Base-by-base conservation (phyloP, 2,888 invertebrate genomes). In the Tribolium freemani region DNA sequence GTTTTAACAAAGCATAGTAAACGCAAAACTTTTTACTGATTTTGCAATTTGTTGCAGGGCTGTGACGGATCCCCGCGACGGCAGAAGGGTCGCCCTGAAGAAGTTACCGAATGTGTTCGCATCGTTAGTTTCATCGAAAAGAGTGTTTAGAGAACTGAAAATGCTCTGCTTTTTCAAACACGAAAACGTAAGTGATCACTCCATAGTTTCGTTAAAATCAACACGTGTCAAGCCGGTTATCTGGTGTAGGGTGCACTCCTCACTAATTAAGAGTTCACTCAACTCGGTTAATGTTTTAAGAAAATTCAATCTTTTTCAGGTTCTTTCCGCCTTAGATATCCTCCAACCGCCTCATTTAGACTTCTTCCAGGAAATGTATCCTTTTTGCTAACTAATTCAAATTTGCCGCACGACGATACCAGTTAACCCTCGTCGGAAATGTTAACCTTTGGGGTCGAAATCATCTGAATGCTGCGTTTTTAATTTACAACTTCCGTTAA, bases 341-440 rank as follows among this genome's bases (percentile, higher is more conserved):
- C 91, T 99, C 83, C 98, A 99, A 89, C 99, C 99, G 84, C 97
- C 98, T 82, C 97, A 97, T 89, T 93, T 98, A 88, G 98, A 98
- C 90, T 98, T 97, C 91, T 99, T 99, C 91, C 98, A 98, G 90
- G 99, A 99, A 94, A 97, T 99, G 98, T 99, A 97, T 95, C 94
- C 94, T 95, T 94, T 94, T 88, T 86, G 26, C 50, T 16, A 4
- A 50, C 11, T 5, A 1, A 46, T 46, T 67, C 16, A 63, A 3
- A 21, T 2, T 21, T n/a, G n/a, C n/a, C 16, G 16, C 16, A 16
- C 16, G 16, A 2, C 16, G 16, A 16, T 16, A 16, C 46, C 20
- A 53, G 64, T 71, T 60, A 63, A 72, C 68, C 71, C 66, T 67
- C 69, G 44, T 60, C 57, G 68, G 63, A 63, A 21, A 48, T 69